Conservation (phyloP, 1,140 invertebrate genomes). For the Phocides pigmalion region DNA sequence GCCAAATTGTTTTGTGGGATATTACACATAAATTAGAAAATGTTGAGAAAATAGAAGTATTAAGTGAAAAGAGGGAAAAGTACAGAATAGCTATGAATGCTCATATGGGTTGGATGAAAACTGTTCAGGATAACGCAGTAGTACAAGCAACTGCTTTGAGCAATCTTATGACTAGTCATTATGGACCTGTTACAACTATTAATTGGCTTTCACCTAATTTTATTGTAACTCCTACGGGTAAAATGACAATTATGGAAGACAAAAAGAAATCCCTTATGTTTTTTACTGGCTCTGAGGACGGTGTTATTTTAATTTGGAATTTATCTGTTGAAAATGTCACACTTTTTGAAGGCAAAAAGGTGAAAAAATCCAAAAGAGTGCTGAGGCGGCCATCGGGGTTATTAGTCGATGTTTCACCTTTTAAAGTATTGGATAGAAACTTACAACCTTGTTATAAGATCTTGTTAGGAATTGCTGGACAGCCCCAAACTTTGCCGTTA, state of each 20-base stretch:
- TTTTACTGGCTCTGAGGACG: slow-evolving; percentile 87
- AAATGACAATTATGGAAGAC: slow-evolving; percentile 68
- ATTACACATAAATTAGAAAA: slow-evolving; percentile 87
- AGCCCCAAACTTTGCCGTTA: slow-evolving; percentile 64
- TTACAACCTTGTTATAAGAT: slow-evolving; percentile 86
- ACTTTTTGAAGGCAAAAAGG: slow-evolving; percentile 73
- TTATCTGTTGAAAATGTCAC: slow-evolving; percentile 78
- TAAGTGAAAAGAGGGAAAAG: slow-evolving; percentile 86
- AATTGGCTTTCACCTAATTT: slow-evolving; percentile 87
- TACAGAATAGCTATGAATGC: slow-evolving; percentile 86
- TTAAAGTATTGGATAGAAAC: slow-evolving; percentile 83
- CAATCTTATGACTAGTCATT: slow-evolving; percentile 85
- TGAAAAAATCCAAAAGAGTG: slow-evolving; percentile 79
- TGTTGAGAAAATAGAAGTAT: slow-evolving; percentile 85
- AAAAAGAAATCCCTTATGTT: slow-evolving; percentile 85
- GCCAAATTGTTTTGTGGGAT: slow-evolving; percentile 90
- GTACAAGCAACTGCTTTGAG: slow-evolving; percentile 86
- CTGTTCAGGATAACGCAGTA: slow-evolving; percentile 81
- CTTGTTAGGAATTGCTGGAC: slow-evolving; percentile 71
- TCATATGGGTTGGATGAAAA: slow-evolving; percentile 88
- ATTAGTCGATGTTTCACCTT: slow-evolving; percentile 83
- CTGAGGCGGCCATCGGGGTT: slow-evolving; percentile 83
- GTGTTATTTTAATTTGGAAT: slow-evolving; percentile 89
- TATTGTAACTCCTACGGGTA: slow-evolving; percentile 85
- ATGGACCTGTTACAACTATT: slow-evolving; percentile 85